A percentile compares a stretch with the other conserved stretches of the same genome.
Evolutionary conservation across 2,113 vertebrate species (phyloP).

Genomic region (Sus scrofa): T2T-Sscrofa CM000821.6:6365501-6366000

Average conservation of each 20-base stretch:
- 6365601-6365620: background rate
- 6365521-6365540: background rate
- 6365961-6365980: background rate
- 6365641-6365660: background rate
- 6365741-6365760: background rate
- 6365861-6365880: background rate
- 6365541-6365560: background rate
- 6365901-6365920: background rate
- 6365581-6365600: background rate
- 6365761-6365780: background rate
- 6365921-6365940: background rate
- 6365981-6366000: background rate
- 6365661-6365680: background rate
- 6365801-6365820: background rate
- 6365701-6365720: background rate
- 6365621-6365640: background rate
- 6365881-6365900: background rate
- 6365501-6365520: rapidly evolving
- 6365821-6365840: background rate
- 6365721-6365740: background rate
- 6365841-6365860: background rate
- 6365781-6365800: background rate
- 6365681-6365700: background rate
- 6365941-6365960: background rate
- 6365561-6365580: background rate